Evolutionary conservation across 1,140 invertebrate genomes (phyloP).

Genomic region (Zaprionus vittiger): DNA sequence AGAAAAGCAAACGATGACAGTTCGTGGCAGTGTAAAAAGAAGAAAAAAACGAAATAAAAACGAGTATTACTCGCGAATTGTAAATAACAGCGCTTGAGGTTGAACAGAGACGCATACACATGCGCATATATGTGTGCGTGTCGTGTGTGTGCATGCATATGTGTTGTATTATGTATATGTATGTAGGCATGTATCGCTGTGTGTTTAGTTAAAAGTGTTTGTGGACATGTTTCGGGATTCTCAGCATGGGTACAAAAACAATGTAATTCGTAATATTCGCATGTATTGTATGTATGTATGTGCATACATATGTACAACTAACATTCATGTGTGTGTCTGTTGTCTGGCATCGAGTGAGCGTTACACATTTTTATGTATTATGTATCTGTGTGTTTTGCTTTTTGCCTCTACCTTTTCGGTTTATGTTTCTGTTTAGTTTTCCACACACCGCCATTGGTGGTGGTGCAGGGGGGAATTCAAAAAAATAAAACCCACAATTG

Average conservation of each 20-base stretch:
- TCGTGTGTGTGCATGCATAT: constrained; percentile 24
- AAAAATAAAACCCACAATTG: background rate
- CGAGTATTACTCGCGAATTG: constrained; percentile 79
- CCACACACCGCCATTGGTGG: background rate
- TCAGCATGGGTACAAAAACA: constrained; percentile 60
- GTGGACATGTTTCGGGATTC: constrained; percentile 53
- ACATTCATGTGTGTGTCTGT: background rate
- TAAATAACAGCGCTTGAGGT: constrained; percentile 60
- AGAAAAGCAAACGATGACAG: constrained; percentile 41
- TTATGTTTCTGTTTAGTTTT: constrained; percentile 4
- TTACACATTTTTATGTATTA: constrained; percentile 5
- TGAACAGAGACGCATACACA: constrained; percentile 24
- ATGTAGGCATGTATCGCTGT: constrained; percentile 15
- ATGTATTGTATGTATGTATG: constrained; percentile 22
- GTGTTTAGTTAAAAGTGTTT: constrained; percentile 41
- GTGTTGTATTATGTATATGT: background rate
- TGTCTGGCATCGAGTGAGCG: constrained; percentile 1
- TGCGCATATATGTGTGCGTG: constrained; percentile 34
- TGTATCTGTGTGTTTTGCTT: constrained; percentile 7
- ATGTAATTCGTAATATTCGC: constrained; percentile 42
- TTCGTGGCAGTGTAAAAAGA: constrained; percentile 37
- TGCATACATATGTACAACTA: background rate
- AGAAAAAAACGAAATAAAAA: constrained; percentile 53
- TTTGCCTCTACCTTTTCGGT: constrained; percentile 5
- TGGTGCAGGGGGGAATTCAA: constrained; percentile 1